Evolutionary conservation across 1,140 invertebrate genomes (phyloP).

Genomic region (Camponotus floridanus): DNA sequence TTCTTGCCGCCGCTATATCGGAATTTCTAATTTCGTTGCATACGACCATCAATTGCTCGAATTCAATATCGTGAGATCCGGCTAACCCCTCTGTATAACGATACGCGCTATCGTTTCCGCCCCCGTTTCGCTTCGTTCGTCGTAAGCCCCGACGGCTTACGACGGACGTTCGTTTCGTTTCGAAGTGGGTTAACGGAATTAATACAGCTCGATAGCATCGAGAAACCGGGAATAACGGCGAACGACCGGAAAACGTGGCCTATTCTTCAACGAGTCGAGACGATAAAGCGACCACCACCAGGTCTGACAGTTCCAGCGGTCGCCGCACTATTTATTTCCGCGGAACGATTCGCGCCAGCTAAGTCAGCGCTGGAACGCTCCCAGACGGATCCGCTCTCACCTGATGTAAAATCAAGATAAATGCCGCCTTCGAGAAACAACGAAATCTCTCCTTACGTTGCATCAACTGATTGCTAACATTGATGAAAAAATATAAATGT

Average conservation of each 20-base stretch:
- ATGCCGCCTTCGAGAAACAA: slow-evolving; percentile 25
- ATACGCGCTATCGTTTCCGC: slow-evolving; percentile 26
- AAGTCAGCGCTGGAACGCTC: slow-evolving; percentile 40
- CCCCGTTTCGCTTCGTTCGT: slow-evolving; percentile 2
- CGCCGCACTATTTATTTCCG: slow-evolving; percentile 57
- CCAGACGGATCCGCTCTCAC: slow-evolving; percentile 25
- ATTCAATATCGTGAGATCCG: slow-evolving; percentile 38
- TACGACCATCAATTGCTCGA: slow-evolving; percentile 41
- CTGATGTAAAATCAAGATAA: slow-evolving; percentile 43
- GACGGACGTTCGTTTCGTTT: slow-evolving; percentile 50
- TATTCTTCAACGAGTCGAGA: slow-evolving; percentile 57
- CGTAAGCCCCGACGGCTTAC: slow-evolving; percentile 44
- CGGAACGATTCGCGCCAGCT: slow-evolving; percentile 34
- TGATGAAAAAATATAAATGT: not conserved
- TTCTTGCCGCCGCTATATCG: slow-evolving; percentile 11
- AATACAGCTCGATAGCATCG: slow-evolving; percentile 60
- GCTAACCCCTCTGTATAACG: slow-evolving; percentile 22
- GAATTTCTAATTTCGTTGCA: slow-evolving; percentile 46
- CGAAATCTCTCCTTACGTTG: not conserved
- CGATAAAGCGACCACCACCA: slow-evolving; percentile 46
- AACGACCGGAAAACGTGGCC: slow-evolving; percentile 50
- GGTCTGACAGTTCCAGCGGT: slow-evolving; percentile 58
- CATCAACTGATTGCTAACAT: slow-evolving; percentile 34
- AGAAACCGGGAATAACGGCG: slow-evolving; percentile 29
- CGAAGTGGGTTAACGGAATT: slow-evolving; percentile 59